Evolutionary conservation across 2,113 vertebrate species (phyloP).

Genomic region (Cynopterus brachyotis): DNA sequence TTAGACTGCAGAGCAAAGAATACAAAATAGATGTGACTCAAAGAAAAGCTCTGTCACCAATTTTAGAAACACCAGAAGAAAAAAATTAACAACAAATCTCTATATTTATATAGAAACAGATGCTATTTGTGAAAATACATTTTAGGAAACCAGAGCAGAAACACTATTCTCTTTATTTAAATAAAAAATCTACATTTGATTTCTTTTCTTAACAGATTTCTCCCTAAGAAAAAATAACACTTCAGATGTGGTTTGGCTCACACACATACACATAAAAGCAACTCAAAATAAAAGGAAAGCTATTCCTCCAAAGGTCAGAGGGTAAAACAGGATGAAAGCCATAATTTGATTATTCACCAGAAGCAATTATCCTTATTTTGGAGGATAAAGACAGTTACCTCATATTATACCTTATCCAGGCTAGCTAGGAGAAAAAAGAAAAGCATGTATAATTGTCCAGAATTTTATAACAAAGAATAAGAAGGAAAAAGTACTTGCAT

Average conservation of each 20-base stretch:
- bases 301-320: constrained; percentile 24
- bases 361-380: constrained; percentile 27
- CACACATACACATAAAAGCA: neutral
- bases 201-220: constrained; percentile 36
- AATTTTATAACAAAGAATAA: constrained; percentile 10
- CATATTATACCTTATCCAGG: neutral
- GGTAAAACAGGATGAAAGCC: neutral
- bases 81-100: constrained; percentile 54
- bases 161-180: constrained; percentile 48
- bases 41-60: constrained; percentile 29
- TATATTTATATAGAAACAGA: constrained; percentile 54
- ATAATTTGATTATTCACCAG: neutral
- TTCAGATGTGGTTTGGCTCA: neutral
- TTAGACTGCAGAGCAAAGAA: constrained; percentile 34
- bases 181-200: constrained; percentile 43
- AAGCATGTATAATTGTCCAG: neutral
- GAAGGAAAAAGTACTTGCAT: neutral
- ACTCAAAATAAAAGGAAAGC: neutral
- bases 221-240: constrained; percentile 53
- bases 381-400: neutral
- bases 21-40: constrained; percentile 45
- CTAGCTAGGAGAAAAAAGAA: neutral
- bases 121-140: constrained; percentile 49
- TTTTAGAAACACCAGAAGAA: constrained; percentile 44
- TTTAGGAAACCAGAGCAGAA: constrained; percentile 52